These are phyloP conservation scores for Diplolepis rosae DNA, from an alignment of 2,888 invertebrate genomes.

Conservation along the genomic window DNA sequence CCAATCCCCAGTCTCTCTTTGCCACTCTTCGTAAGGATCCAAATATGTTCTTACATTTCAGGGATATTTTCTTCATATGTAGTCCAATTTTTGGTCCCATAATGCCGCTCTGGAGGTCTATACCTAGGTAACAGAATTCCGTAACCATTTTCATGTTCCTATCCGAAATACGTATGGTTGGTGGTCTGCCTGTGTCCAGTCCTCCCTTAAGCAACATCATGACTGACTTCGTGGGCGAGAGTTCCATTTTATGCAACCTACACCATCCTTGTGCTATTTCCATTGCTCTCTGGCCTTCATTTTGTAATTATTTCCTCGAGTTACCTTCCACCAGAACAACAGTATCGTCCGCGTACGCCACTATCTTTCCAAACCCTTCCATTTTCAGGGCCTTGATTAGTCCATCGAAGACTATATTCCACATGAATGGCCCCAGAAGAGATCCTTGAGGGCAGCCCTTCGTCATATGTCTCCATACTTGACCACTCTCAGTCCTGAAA, in stretches of 20 bases:
- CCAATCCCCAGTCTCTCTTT: conserved; percentile 39
- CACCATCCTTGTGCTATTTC: background rate
- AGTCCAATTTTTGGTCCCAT: conserved; percentile 22
- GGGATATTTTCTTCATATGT: conserved; percentile 23
- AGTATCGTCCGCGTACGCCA: conserved; percentile 47
- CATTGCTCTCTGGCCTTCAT: background rate
- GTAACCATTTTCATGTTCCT: background rate
- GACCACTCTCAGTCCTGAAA: background rate
- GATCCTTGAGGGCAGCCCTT: conserved; percentile 47
- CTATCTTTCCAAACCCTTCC: background rate
- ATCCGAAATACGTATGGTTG: background rate
- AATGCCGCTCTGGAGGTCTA: conserved; percentile 26
- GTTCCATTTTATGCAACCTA: conserved; percentile 8
- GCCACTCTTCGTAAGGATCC: background rate
- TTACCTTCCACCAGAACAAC: conserved; percentile 30
- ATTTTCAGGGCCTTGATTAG: background rate
- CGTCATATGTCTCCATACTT: conserved; percentile 3
- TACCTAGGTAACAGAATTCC: conserved; percentile 36
- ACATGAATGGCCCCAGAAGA: conserved; percentile 34
- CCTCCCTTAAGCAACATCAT: conserved; percentile 29
- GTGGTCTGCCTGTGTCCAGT: conserved; percentile 15
- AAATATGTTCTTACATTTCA: background rate
- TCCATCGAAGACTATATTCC: conserved; percentile 37
- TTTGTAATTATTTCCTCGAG: conserved; percentile 23
- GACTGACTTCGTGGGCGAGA: conserved; percentile 12